Percentiles rank a stretch among this genome's conserved stretches.
These are phyloP conservation scores for Lagria hirta DNA, from an alignment of 2,888 invertebrate genomes.

Conservation along the genomic window DNA sequence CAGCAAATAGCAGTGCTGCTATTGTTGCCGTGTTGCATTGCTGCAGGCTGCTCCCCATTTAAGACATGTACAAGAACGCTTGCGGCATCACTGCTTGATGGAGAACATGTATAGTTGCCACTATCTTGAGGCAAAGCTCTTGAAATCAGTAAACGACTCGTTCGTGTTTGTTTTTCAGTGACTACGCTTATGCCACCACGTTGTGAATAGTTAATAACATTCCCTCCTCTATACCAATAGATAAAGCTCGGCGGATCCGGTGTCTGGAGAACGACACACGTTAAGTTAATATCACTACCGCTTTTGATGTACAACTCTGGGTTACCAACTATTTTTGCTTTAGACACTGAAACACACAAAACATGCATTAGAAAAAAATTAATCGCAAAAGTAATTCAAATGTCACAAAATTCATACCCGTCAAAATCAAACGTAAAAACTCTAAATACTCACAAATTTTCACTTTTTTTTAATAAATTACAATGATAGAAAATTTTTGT, in stretches of 20 bases:
- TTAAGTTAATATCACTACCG: constrained; percentile 89
- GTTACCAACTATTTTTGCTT: constrained; percentile 84
- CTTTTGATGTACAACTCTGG: constrained; percentile 85
- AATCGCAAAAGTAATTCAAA: no score
- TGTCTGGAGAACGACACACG: constrained; percentile 81
- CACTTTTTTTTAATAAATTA: no score
- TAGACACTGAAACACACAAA: constrained; percentile 76
- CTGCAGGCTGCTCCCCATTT: constrained; percentile 56
- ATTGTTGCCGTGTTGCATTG: constrained; percentile 54
- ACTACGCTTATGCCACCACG: constrained; percentile 84
- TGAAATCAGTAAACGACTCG: constrained; percentile 80
- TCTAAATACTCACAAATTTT: no score
- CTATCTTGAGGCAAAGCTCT: constrained; percentile 79
- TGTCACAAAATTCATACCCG: no score
- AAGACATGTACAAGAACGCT: constrained; percentile 62
- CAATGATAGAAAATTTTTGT: no score
- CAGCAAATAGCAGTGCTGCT: constrained; percentile 41
- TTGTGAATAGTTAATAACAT: constrained; percentile 81
- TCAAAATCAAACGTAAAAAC: no score
- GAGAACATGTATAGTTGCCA: constrained; percentile 88
- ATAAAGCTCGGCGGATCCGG: constrained; percentile 80
- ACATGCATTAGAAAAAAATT: constrained; percentile 16
- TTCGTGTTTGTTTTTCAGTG: constrained; percentile 81
- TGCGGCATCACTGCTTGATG: constrained; percentile 60
- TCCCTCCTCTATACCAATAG: constrained; percentile 80